Evolutionary conservation across 2,113 vertebrate genomes (phyloP).

Genomic region (Catagonus wagneri): DNA sequence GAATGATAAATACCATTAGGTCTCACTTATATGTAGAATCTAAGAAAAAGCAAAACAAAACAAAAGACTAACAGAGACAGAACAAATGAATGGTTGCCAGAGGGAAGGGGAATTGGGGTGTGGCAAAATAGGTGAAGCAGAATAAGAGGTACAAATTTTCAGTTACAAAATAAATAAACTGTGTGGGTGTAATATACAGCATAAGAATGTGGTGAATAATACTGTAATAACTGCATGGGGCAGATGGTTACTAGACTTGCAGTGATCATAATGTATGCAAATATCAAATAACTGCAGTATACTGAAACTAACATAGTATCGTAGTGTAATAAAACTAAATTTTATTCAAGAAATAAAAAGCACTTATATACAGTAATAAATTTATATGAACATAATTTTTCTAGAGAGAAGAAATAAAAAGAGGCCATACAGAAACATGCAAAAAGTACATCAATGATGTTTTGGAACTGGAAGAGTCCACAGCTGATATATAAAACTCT

Average conservation of each 20-base stretch:
- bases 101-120: neutral
- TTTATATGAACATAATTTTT: neutral
- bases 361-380: neutral
- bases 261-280: neutral
- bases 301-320: neutral
- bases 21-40: neutral
- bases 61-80: neutral
- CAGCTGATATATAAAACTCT: neutral
- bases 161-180: neutral
- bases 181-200: neutral
- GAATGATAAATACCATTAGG: neutral
- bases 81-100: neutral
- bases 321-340: no score
- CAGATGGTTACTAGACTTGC: neutral
- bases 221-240: neutral
- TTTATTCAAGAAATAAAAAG: neutral
- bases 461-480: neutral
- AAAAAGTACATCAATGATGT: neutral
- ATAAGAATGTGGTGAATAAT: neutral
- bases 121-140: neutral
- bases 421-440: neutral
- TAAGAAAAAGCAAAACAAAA: neutral
- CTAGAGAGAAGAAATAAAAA: conserved; percentile 50
- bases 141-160: neutral
- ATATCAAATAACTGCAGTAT: neutral